Base-by-base conservation (phyloP, 1,140 invertebrate species). In the Artemia franciscana region DNA sequence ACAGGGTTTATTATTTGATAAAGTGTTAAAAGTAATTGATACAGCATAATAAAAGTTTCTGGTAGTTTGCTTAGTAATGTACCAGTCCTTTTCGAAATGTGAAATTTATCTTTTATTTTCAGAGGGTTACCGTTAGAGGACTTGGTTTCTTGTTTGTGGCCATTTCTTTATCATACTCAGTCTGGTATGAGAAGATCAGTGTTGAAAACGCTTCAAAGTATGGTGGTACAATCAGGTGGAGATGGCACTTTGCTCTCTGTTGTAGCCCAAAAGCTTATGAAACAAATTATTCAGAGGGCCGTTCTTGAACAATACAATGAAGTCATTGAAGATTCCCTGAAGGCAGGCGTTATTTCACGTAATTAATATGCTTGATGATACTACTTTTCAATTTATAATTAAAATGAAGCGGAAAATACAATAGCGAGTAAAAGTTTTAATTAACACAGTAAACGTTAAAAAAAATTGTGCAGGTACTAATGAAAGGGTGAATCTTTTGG, bases 121-220 rank as follows among this genome's bases (percentile, higher is more conserved):
- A 76, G 80, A 61, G 75, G 78, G 63, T 77, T 78, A 9, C 60
- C 65, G 26, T 67, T 73, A 67, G 75, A 59, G 74, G 81, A 71
- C 75, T 83, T 79, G 5, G 80, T 94, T 58, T 89, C 90, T 3
- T 77, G 90, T 26, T 75, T 95, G 0, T 96, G 89, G 87, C 89
- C 91, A 9, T 95, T 96, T 75, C 77, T 97, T 0, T 82, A 83
- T 67, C 92, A 98, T 71, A 86, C 83, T 62, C 88, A 89, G 62
- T 84, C 84, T 12, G 86, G 84, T 18, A 92, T 98, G 3, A 78
- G 92, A 12, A 84, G 83, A 68, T 88, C 90, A 0, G 87, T 89
- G 0, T 71, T 96, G 0, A 81, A 89, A 69, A 94, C 92, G 0
- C 73, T 97, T 3, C 72, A 81, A 15, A 92, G 88, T 0, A 73